Evolutionary conservation across 1,140 invertebrate species (phyloP).

Genomic region (Cephus cinctus): DNA sequence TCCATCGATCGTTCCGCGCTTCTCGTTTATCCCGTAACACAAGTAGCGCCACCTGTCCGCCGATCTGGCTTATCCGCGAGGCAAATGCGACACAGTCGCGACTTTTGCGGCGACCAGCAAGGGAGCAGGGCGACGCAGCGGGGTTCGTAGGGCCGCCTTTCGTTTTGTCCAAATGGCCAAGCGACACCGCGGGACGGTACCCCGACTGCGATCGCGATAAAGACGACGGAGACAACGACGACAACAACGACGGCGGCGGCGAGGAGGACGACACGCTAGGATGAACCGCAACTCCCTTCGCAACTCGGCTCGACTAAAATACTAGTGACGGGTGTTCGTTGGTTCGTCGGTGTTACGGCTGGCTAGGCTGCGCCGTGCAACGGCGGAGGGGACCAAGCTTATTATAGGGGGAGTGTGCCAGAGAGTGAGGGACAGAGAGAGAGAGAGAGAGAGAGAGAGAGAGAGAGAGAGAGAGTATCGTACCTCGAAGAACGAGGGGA

Average conservation of each 20-base stretch:
- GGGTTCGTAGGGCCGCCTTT: not conserved
- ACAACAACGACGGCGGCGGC: constrained; percentile 11
- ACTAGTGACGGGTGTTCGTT: constrained; percentile 25
- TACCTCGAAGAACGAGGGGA: constrained; percentile 1
- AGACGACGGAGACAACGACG: constrained; percentile 8
- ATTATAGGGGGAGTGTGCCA: not conserved
- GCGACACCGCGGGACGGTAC: not conserved
- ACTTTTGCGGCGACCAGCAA: too few relatives aligned
- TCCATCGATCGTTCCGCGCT: too few relatives aligned
- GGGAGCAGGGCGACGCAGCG: not conserved
- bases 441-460: constrained; percentile 15
- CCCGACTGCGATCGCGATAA: not conserved
- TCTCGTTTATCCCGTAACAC: too few relatives aligned
- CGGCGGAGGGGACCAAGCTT: constrained; percentile 16
- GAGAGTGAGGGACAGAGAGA: constrained; percentile 17
- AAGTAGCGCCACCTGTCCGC: too few relatives aligned
- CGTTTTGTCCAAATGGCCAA: not conserved
- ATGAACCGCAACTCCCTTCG: constrained; percentile 17
- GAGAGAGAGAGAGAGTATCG: constrained; percentile 14
- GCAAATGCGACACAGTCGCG: too few relatives aligned
- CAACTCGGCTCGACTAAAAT: constrained; percentile 25
- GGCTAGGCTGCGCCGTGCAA: constrained; percentile 5
- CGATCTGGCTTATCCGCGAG: too few relatives aligned
- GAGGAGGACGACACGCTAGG: not conserved
- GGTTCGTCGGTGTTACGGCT: constrained; percentile 16